Base-by-base conservation (phyloP, 23 tunicate species). In the Ciona savignyi region DNA sequence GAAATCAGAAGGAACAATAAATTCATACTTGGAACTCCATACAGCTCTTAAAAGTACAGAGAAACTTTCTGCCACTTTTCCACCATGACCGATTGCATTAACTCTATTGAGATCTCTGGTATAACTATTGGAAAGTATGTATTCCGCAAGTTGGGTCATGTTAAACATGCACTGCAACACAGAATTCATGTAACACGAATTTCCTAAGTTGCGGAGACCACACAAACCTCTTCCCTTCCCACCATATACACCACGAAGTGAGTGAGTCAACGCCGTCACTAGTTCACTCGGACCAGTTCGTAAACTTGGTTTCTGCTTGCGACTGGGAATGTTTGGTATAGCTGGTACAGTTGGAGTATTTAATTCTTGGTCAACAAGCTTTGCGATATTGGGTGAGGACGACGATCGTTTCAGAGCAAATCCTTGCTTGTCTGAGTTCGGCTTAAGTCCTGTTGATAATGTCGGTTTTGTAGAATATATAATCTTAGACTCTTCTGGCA, bases 101-200 rank as follows among this genome's bases (percentile, higher is more conserved):
- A 68, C 63, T 23, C 88, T 69, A 32, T 93, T 93, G 26, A 93
- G 64, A 71, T 93, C 88, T 3, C 64, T 33, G 34, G 81, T 66
- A 42, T 86, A 93, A 1, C 24, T 35, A 64, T 76, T 56, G 4
- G 60, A 72, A 23, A 93, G 68, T 61, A 93, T 64, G 69, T 93
- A 82, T n/a, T 93, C 95, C 51, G 87, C 98, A n/a, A 93, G 78
- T 60, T 73, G 89, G 4, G 85, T 73, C 4, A 82, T 90, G 60
- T 78, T 90, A 33, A 90, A 90, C 85, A 90, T 73, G 66, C 97
- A 90, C 78, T 90, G 97, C 72, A 90, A 35, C 28, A 84, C 81
- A 0, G 97, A 90, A 35, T 90, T 90, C 97, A 90, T 90, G 61
- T 83, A 90, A 48, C 97, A 90, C 2, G 96, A 68, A 65, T 89